Conservation (phyloP, 2,113 vertebrate species). For the Theropithecus gelada region DNA sequence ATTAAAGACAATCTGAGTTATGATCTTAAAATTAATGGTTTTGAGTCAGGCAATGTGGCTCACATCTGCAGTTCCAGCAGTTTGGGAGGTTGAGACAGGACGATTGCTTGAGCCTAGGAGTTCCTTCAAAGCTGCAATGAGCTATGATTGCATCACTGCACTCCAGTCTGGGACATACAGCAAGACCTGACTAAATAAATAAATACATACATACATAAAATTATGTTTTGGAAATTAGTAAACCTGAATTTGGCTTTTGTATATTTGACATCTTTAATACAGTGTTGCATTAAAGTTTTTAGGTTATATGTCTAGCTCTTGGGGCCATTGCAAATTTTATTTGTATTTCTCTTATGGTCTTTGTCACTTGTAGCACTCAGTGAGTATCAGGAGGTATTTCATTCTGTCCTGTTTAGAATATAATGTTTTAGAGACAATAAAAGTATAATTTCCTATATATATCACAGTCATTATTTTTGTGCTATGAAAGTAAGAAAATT, state of each 20-base stretch:
- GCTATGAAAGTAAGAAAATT: background rate
- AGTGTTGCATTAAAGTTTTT: background rate
- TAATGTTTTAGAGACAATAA: background rate
- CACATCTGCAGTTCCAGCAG: background rate
- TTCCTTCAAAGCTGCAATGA: background rate
- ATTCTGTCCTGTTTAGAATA: background rate
- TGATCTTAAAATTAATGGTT: background rate
- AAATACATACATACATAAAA: background rate
- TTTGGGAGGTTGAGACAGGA: background rate
- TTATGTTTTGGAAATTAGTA: background rate
- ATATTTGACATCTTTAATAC: background rate
- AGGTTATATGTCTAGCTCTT: background rate
- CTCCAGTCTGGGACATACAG: background rate
- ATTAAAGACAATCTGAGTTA: background rate
- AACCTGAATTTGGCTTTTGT: background rate
- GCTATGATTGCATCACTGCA: background rate
- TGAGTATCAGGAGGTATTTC: background rate
- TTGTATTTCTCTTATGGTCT: background rate
- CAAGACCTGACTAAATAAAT: background rate
- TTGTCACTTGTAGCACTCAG: background rate
- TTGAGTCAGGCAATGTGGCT: background rate
- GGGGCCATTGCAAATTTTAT: background rate
- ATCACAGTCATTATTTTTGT: background rate
- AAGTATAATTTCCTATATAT: background rate
- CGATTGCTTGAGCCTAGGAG: background rate